Percentiles rank a stretch among this genome's conserved stretches.
Conservation (phyloP, 2,113 vertebrate genomes). For the Brachypodius melanocephalos region DNA sequence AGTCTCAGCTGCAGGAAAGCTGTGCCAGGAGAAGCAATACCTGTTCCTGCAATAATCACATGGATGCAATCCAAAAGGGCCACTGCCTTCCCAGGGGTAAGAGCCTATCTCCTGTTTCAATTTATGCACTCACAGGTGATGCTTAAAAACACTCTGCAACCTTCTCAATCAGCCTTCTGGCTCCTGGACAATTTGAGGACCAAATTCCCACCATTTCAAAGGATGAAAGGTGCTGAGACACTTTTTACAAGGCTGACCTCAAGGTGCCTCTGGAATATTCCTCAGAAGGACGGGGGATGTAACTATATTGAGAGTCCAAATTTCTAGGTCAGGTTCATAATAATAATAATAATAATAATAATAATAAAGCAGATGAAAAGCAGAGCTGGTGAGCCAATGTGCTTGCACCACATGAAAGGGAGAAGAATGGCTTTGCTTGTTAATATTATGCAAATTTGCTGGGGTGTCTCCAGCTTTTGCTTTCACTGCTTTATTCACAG, state of each 20-base stretch:
- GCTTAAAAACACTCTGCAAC: neutral
- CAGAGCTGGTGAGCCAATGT: constrained; percentile 4
- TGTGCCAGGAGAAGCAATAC: neutral
- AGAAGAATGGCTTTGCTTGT: constrained; percentile 22
- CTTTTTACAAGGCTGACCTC: neutral
- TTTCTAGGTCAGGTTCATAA: constrained; percentile 46
- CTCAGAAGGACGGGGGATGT: neutral
- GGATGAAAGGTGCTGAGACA: neutral
- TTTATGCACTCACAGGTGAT: neutral
- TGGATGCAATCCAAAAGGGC: neutral
- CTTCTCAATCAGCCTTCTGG: neutral
- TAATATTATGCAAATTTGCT: constrained; percentile 49
- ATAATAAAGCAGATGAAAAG: constrained; percentile 32
- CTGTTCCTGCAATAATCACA: neutral
- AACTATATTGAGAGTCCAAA: neutral
- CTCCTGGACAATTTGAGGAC: neutral
- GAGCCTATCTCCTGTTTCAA: neutral
- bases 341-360: neutral
- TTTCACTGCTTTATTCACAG: constrained; percentile 44
- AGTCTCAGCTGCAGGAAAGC: neutral
- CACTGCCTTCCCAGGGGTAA: neutral
- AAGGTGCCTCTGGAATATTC: neutral
- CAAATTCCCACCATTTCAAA: neutral
- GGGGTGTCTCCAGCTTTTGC: constrained; percentile 29
- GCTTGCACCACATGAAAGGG: constrained; percentile 54